Base-by-base conservation (phyloP, 2,113 vertebrate genomes). In the Sinocyclocheilus anophthalmus region DNA sequence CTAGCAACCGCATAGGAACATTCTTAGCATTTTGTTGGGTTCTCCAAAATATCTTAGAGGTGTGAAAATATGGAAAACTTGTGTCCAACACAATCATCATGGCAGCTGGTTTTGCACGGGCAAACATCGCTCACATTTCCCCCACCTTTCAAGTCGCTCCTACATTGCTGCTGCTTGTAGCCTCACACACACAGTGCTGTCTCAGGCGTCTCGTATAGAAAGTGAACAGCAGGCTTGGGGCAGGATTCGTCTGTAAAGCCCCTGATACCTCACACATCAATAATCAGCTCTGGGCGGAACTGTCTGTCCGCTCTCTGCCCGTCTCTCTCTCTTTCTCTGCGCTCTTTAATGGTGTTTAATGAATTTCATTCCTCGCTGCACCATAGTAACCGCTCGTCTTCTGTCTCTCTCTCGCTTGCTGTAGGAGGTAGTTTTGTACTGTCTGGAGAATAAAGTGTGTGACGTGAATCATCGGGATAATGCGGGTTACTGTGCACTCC, bases 401-500 rank as follows among this genome's bases (percentile, higher is more conserved):
- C 33, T 69, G 26, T 85, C 59, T 84, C 22, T 84, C 67, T 79
- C 45, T 81, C 33, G 89, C 86, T 90, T 30, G 89, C 86, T 91
- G 77, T 93, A 99, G 97, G 97, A 98, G 91, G 97, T 98, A 87
- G 97, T 98, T 90, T 92, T 99, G 61, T 97, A 97, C 88, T 98
- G 97, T 92, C 90, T 99, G 92, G 96, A 99, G 90, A 97, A 93
- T 88, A 96, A 95, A 89, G 93, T 97, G 80, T 98, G 97, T 53
- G 97, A 99, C 3, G 96, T 99, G 67, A 99, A 99, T 92, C 97
- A 99, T 89, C 95, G 96, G 33, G 97, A 99, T 93, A 96, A 98
- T 5, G 97, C 97, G 0, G 97, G 97, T 18, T 99, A 98, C 92
- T 97, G 97, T 48, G 97, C 97, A 18, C 94, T 99, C 82, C 97